Evolutionary conservation across 2,888 invertebrate genomes (phyloP).

Genomic region (Lasioglossum lativentre): DNA sequence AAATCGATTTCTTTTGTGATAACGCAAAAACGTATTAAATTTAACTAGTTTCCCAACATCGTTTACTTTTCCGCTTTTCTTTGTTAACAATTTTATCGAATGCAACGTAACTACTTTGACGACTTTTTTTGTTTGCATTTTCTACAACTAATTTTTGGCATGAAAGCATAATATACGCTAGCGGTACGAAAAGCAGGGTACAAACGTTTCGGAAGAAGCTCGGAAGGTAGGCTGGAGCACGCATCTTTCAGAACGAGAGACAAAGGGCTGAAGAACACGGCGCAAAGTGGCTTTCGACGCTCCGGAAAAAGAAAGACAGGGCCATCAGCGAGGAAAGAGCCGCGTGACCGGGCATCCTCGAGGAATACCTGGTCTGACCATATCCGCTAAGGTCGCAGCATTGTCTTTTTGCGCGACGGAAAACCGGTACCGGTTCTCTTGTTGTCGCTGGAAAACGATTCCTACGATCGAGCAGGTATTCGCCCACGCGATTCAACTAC

Average conservation of each 20-base stretch:
- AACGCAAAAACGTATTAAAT: background rate
- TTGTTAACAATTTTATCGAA: background rate
- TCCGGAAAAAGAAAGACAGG: slow-evolving; percentile 37
- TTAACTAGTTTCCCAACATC: background rate
- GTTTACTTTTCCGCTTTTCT: background rate
- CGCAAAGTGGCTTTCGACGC: slow-evolving; percentile 22
- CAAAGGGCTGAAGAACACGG: slow-evolving; percentile 10
- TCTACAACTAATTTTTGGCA: background rate
- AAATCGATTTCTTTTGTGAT: background rate
- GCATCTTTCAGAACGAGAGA: background rate
- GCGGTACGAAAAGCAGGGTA: too few relatives aligned
- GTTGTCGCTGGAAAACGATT: slow-evolving; percentile 41
- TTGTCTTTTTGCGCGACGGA: slow-evolving; percentile 74
- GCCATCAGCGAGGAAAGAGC: slow-evolving; percentile 47
- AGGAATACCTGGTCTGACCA: slow-evolving; percentile 80
- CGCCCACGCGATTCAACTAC: slow-evolving; percentile 61
- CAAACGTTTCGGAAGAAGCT: background rate
- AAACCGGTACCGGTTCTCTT: slow-evolving; percentile 72
- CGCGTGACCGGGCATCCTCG: slow-evolving; percentile 64
- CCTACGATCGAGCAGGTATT: slow-evolving; percentile 44
- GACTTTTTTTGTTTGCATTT: too few relatives aligned
- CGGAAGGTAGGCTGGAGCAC: background rate
- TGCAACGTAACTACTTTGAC: background rate
- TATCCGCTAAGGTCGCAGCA: slow-evolving; percentile 80
- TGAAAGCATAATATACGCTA: background rate